Conservation (phyloP, 2,113 vertebrate genomes). For the Brachyhypopomus occidentalis region DNA sequence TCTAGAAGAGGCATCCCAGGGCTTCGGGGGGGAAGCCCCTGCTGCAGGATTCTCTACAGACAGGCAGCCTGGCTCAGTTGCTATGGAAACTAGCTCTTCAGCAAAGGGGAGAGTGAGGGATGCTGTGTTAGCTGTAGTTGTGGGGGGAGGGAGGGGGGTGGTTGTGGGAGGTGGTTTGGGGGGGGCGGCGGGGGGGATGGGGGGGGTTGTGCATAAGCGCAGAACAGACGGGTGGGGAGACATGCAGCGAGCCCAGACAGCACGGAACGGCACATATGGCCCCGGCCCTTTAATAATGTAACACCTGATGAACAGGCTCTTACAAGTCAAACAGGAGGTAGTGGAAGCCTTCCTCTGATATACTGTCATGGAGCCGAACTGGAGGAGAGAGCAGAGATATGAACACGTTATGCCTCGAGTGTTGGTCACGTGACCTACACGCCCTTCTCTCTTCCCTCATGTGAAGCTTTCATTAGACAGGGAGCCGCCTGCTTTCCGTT, state of each 20-base stretch:
- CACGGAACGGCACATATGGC: conserved; percentile 38
- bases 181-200: no score
- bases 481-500: background rate
- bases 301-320: conserved; percentile 67
- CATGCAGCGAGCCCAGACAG: conserved; percentile 30
- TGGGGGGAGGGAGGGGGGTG: background rate
- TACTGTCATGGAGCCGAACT: conserved; percentile 96
- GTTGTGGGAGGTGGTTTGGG: background rate
- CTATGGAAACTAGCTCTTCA: conserved; percentile 76
- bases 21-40: conserved; percentile 72
- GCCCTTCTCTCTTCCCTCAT: background rate
- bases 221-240: conserved; percentile 19
- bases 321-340: conserved; percentile 96
- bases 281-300: conserved; percentile 11
- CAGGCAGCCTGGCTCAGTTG: conserved; percentile 66
- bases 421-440: background rate
- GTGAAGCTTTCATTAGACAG: background rate
- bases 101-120: conserved; percentile 6
- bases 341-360: conserved; percentile 95
- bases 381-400: conserved; percentile 43
- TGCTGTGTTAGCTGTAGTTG: background rate
- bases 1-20: conserved; percentile 54
- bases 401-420: background rate
- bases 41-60: conserved; percentile 71
- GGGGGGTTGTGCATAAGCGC: conserved; percentile 5